These are phyloP conservation scores for Porites lutea DNA, from an alignment of 64 coral and sea anemone genomes.

Conservation along the genomic window DNA sequence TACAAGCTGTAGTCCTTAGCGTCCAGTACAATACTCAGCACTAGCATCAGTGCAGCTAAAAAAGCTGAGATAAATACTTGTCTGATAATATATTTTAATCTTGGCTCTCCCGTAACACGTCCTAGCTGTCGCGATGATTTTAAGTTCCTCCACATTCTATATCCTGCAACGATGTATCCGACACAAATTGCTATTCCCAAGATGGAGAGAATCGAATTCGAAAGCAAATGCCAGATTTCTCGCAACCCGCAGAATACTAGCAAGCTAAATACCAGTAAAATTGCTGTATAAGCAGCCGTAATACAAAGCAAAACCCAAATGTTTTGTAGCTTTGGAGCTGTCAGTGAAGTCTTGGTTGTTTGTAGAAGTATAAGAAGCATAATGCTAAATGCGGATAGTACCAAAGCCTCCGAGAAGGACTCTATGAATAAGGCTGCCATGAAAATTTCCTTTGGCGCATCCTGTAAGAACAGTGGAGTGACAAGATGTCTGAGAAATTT, in stretches of 20 bases:
- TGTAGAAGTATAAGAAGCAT: background rate
- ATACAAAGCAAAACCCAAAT: background rate
- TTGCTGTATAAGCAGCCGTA: background rate
- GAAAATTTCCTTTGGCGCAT: background rate
- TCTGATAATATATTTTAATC: background rate
- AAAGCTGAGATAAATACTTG: background rate
- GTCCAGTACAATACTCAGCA: background rate
- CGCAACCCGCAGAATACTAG: background rate
- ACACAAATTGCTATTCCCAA: background rate
- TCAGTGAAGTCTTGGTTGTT: background rate
- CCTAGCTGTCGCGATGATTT: background rate
- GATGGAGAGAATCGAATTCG: background rate
- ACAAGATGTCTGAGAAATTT: background rate
- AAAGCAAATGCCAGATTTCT: background rate
- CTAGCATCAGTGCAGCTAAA: background rate
- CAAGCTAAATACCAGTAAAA: background rate
- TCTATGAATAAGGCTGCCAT: background rate
- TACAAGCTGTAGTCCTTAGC: background rate
- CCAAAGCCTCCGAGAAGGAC: background rate
- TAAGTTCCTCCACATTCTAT: slow-evolving; percentile 3
- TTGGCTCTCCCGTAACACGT: background rate
- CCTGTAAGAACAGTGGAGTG: background rate
- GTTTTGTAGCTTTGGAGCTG: background rate
- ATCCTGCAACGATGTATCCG: background rate
- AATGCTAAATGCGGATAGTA: background rate